phyloP scores from a whole-genome alignment of 1,140 invertebrate species.

The Carposina sasakii region DNA sequence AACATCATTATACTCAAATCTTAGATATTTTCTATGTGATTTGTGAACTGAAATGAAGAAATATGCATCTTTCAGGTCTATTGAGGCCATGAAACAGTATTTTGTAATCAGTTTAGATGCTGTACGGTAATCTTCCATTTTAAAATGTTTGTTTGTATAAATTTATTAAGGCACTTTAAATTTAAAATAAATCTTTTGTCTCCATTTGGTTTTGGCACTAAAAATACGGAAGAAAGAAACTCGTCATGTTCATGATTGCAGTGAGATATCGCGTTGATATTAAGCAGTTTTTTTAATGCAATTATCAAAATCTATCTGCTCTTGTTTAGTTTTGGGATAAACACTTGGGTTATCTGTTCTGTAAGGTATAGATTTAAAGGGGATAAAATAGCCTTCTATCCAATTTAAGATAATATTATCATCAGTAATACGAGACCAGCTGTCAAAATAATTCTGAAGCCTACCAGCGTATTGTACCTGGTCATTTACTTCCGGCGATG shows the following conservation, averaged over 20 bases:
- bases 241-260: neutral
- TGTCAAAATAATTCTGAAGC: constrained; percentile 4
- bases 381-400: constrained; percentile 8
- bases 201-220: constrained; percentile 11
- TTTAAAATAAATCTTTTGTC: constrained; percentile 16
- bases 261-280: neutral
- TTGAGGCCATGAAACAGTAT: constrained; percentile 12
- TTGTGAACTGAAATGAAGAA: constrained; percentile 5
- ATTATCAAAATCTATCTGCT: neutral
- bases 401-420: neutral
- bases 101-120: constrained; percentile 1
- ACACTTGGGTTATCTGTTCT: neutral
- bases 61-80: constrained; percentile 17
- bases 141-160: constrained; percentile 11
- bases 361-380: neutral
- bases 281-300: neutral
- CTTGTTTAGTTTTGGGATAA: neutral
- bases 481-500: neutral
- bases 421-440: constrained; percentile 6
- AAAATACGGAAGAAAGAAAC: constrained; percentile 8
- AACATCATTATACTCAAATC: neutral
- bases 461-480: constrained; percentile 17
- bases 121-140: constrained; percentile 16
- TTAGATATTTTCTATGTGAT: neutral
- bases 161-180: constrained; percentile 16